Conservation (phyloP, 2,888 invertebrate species). For the Nemotelus nigrinus region DNA sequence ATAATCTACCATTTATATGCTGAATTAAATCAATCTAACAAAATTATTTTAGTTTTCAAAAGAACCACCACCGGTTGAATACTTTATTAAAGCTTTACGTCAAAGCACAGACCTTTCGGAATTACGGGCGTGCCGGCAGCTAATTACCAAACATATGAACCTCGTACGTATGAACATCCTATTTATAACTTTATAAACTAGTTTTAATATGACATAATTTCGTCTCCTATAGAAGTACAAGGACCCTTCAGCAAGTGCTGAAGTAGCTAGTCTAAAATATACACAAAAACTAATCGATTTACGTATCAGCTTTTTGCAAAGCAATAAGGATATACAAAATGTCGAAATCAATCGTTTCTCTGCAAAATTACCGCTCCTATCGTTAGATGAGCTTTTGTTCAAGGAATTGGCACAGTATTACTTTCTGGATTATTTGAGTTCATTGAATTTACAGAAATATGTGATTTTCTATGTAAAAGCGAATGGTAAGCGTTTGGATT, state of each 20-base stretch:
- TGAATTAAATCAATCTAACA: neutral
- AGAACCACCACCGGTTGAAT: slow-evolving; percentile 53
- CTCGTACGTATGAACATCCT: slow-evolving; percentile 34
- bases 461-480: slow-evolving; percentile 54
- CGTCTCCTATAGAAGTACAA: slow-evolving; percentile 50
- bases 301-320: slow-evolving; percentile 53
- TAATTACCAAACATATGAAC: slow-evolving; percentile 54
- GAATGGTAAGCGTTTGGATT: slow-evolving; percentile 48
- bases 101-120: slow-evolving; percentile 53
- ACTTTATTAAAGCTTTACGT: slow-evolving; percentile 52
- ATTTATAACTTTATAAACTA: neutral
- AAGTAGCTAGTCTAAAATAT: slow-evolving; percentile 53
- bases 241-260: slow-evolving; percentile 49
- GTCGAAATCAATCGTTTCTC: slow-evolving; percentile 30
- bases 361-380: slow-evolving; percentile 52
- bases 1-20: neutral
- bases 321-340: slow-evolving; percentile 39
- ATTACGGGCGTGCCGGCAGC: slow-evolving; percentile 52
- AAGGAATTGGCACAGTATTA: slow-evolving; percentile 54
- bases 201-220: neutral
- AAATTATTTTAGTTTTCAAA: slow-evolving; percentile 49
- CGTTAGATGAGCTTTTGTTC: slow-evolving; percentile 54
- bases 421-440: slow-evolving; percentile 54
- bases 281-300: slow-evolving; percentile 54
- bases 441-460: slow-evolving; percentile 54